Evolutionary conservation across 2,113 vertebrate genomes (phyloP).

Genomic region (Panthera uncia): DNA sequence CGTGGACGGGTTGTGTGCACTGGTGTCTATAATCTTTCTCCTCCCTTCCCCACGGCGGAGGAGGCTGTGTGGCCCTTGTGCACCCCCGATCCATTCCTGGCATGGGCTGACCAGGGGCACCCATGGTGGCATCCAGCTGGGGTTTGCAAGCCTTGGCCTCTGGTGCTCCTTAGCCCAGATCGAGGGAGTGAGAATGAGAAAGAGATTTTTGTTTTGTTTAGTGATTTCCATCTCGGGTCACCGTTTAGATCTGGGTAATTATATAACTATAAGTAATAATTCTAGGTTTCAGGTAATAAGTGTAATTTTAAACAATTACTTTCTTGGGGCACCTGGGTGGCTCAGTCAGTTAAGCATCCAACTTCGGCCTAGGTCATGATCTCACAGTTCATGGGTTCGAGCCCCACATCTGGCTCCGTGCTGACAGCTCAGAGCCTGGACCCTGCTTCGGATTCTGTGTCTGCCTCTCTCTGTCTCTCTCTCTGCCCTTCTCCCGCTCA

Average conservation of each 20-base stretch:
- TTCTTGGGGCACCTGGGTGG: not conserved
- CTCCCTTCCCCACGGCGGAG: not conserved
- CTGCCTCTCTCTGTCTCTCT: too few species aligned
- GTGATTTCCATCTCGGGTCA: not conserved
- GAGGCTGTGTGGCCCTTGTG: not conserved
- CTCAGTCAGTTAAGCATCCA: too few species aligned
- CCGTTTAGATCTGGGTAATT: not conserved
- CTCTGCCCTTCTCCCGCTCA: too few species aligned
- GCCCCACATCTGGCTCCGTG: too few species aligned
- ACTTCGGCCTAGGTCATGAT: too few species aligned
- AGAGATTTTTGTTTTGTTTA: not conserved
- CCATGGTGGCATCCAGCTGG: accelerated
- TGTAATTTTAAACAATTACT: not conserved
- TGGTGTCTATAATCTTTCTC: not conserved
- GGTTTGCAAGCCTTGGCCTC: not conserved
- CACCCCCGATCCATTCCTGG: accelerated
- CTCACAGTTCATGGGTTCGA: too few species aligned
- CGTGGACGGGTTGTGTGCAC: accelerated
- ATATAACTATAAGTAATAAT: not conserved
- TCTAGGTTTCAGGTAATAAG: not conserved
- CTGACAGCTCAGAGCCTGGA: too few species aligned
- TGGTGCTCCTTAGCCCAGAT: not conserved
- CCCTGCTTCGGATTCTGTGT: too few species aligned
- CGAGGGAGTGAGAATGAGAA: not conserved
- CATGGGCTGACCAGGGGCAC: not conserved